phyloP scores from a whole-genome alignment of 2,888 invertebrate species.

The Coecobrya sp. region DNA sequence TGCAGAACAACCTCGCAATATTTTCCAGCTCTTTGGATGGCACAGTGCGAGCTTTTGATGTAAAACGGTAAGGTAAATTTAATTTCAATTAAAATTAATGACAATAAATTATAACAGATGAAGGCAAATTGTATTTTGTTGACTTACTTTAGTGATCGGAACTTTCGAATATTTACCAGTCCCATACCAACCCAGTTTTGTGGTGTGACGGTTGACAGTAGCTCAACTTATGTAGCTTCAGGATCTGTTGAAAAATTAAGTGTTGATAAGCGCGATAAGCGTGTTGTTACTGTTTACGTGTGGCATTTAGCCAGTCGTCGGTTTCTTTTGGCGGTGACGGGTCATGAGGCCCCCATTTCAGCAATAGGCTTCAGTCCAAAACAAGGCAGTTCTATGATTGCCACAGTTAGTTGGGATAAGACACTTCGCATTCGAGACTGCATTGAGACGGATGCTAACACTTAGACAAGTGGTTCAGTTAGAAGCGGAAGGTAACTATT shows the following conservation, averaged over 20 bases:
- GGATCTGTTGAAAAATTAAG: constrained; percentile 98
- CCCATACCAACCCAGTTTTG: constrained; percentile 97
- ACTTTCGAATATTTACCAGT: constrained; percentile 98
- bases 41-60: constrained; percentile 98
- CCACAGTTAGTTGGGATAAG: constrained; percentile 98
- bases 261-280: no score
- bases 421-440: constrained; percentile 97
- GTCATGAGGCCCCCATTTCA: constrained; percentile 97
- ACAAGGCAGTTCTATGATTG: constrained; percentile 92
- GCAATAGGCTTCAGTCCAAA: constrained; percentile 94
- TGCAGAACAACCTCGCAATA: constrained; percentile 96
- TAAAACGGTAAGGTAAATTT: constrained; percentile 91
- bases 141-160: constrained; percentile 93
- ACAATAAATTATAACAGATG: no score
- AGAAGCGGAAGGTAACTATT: constrained; percentile 90
- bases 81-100: background rate
- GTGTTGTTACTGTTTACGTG: constrained; percentile 97
- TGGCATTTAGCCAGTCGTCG: constrained; percentile 98
- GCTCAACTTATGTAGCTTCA: constrained; percentile 97
- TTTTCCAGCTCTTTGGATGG: constrained; percentile 98
- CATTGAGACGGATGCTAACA: constrained; percentile 93
- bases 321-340: constrained; percentile 94
- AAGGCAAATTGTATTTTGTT: no score
- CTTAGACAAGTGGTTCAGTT: constrained; percentile 95
- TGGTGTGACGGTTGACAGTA: constrained; percentile 95